A percentile compares a stretch with the other conserved stretches of the same genome.
Conservation (phyloP, 2,113 vertebrate genomes). For the Cercocebus atys region DNA sequence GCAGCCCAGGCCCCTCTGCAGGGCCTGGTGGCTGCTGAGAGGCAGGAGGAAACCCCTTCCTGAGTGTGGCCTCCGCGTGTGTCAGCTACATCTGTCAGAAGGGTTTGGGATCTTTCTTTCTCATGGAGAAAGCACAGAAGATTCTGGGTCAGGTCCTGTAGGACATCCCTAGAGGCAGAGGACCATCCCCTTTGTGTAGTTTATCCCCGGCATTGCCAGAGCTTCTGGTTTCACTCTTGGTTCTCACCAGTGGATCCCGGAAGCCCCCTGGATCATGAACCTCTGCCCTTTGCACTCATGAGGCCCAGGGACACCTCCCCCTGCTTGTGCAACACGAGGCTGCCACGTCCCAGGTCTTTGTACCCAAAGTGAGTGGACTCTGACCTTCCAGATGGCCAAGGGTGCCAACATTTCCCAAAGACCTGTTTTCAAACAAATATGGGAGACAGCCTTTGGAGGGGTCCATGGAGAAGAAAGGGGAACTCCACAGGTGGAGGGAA, state of each 20-base stretch:
- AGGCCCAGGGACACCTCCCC: background rate
- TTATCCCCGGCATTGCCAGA: background rate
- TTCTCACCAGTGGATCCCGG: background rate
- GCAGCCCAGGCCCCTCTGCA: background rate
- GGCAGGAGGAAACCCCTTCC: background rate
- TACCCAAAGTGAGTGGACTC: background rate
- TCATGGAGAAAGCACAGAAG: background rate
- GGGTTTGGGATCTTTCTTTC: background rate
- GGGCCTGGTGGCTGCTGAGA: background rate
- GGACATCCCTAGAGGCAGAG: background rate
- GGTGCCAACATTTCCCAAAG: background rate
- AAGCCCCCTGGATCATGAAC: background rate
- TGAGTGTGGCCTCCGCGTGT: background rate
- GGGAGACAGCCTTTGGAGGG: background rate
- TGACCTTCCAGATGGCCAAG: background rate
- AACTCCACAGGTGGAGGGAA: background rate
- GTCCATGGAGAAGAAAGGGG: background rate
- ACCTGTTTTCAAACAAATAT: background rate
- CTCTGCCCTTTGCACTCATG: background rate
- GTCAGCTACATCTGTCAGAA: background rate
- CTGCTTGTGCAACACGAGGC: accelerated
- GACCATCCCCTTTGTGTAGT: background rate
- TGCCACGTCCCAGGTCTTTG: background rate
- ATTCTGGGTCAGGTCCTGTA: background rate
- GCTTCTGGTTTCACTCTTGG: accelerated